A percentile compares a stretch with the other conserved stretches of the same genome.
Conservation (phyloP, 2,113 vertebrate species). For the Gnathonemus longibarbis region DNA sequence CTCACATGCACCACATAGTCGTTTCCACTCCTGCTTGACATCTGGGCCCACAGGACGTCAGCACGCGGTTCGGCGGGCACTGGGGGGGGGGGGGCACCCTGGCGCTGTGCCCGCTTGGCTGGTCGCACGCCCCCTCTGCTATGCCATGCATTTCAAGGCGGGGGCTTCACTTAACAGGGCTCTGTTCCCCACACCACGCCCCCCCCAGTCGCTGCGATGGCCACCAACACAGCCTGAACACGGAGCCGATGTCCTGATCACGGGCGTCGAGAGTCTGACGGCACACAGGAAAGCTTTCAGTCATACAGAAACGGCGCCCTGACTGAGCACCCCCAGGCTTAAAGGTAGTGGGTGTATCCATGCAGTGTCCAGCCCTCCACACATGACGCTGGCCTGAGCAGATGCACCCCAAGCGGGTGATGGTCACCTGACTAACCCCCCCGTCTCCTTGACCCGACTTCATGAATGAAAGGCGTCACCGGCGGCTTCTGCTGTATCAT, state of each 20-base stretch:
- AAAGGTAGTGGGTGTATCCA: background rate
- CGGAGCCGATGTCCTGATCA: background rate
- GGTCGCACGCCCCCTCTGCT: background rate
- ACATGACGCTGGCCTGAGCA: background rate
- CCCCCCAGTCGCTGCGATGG: background rate
- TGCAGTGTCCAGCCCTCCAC: background rate
- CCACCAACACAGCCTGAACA: background rate
- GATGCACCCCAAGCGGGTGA: background rate
- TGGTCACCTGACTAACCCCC: background rate
- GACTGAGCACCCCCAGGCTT: background rate
- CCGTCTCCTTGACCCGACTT: background rate
- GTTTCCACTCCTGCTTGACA: background rate
- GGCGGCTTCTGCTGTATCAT: background rate
- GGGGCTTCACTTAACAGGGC: background rate
- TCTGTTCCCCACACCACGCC: background rate
- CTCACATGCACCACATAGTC: background rate
- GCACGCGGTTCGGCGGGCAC: background rate
- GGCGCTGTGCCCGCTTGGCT: background rate
- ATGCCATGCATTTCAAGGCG: background rate
- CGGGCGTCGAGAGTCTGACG: too few relatives aligned
- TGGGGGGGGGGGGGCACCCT: background rate
- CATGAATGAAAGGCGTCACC: background rate
- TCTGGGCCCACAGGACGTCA: background rate
- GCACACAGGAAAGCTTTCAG: background rate
- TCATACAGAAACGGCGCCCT: background rate